phyloP scores from a whole-genome alignment of 2,888 invertebrate genomes.

The Lepidonotus clava region DNA sequence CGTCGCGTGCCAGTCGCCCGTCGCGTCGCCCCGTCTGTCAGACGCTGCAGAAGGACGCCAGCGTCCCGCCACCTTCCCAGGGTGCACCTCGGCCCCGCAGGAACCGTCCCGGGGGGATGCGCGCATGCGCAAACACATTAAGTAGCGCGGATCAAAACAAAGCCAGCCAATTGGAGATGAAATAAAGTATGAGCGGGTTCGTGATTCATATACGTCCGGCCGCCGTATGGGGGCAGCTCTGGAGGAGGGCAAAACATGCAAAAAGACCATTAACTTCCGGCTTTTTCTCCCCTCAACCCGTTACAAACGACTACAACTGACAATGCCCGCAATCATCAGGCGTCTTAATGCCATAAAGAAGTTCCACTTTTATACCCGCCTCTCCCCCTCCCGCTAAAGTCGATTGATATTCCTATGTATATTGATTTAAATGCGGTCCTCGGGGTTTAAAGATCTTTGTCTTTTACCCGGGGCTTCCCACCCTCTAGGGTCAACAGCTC shows the following conservation, averaged over 20 bases:
- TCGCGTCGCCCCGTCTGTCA: neutral
- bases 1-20: conserved; percentile 2
- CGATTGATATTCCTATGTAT: neutral
- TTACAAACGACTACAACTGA: neutral
- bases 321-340: neutral
- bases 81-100: neutral
- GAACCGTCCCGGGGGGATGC: neutral
- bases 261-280: conserved; percentile 38
- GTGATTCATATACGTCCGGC: conserved; percentile 35
- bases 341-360: conserved; percentile 6
- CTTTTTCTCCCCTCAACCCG: neutral
- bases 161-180: conserved; percentile 30
- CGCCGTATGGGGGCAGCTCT: conserved; percentile 19
- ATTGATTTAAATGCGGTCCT: conserved; percentile 14
- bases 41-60: neutral
- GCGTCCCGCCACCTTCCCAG: conserved; percentile 33
- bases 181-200: conserved; percentile 42
- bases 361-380: neutral
- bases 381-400: neutral
- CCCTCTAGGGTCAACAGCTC: too few species aligned
- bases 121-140: conserved; percentile 36
- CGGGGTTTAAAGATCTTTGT: neutral
- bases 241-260: conserved; percentile 2
- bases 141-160: conserved; percentile 41
- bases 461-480: neutral